Conservation (phyloP, 2,113 vertebrate genomes). For the Oophaga pumilio region DNA sequence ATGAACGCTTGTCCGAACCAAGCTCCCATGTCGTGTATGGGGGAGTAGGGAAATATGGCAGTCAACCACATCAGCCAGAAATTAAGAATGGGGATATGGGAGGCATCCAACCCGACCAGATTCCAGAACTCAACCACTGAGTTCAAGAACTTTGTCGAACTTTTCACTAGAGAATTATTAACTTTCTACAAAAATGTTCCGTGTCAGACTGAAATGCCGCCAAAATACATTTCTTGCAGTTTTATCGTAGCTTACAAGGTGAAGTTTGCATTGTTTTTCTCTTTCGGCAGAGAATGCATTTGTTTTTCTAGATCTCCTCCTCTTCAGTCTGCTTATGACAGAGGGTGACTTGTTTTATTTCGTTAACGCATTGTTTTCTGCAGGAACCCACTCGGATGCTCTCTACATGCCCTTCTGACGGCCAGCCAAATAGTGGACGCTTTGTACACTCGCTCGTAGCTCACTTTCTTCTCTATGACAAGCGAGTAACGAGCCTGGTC, state of each 20-base stretch:
- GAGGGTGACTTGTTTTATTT: not conserved
- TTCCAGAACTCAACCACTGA: too few species aligned
- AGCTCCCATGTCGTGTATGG: too few species aligned
- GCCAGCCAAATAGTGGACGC: not conserved
- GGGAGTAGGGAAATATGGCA: too few species aligned
- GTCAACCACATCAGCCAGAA: too few species aligned
- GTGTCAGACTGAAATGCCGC: too few species aligned
- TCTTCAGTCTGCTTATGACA: slow-evolving; percentile 40
- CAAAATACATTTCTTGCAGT: not conserved
- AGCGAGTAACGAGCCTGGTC: not conserved
- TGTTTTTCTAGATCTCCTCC: slow-evolving; percentile 41
- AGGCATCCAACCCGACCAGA: too few species aligned
- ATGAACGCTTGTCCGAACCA: too few species aligned
- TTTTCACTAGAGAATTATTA: too few species aligned
- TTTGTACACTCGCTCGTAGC: not conserved
- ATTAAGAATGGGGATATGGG: too few species aligned
- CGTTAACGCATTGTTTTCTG: slow-evolving; percentile 30
- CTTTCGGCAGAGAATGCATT: not conserved
- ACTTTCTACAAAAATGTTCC: too few species aligned
- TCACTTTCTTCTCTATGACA: slow-evolving; percentile 10
- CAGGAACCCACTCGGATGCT: slow-evolving; percentile 41
- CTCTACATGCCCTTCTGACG: slow-evolving; percentile 22
- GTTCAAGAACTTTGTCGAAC: too few species aligned
- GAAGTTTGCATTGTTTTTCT: not conserved
- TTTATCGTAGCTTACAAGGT: not conserved